A percentile compares a stretch with the other conserved stretches of the same genome.
These are phyloP conservation scores for Deilephila porcellus DNA, from an alignment of 2,888 invertebrate species.

Conservation along the genomic window DNA sequence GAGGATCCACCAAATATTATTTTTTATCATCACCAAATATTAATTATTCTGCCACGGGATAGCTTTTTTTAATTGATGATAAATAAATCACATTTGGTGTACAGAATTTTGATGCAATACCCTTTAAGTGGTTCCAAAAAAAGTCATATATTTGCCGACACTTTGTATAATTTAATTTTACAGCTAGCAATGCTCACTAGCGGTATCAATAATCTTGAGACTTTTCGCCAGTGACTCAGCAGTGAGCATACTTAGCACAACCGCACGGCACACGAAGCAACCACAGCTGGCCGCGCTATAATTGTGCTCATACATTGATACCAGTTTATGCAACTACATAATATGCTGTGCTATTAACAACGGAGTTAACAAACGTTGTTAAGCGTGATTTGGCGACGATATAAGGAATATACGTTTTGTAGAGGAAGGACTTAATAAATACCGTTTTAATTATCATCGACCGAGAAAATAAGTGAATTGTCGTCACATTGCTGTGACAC, in stretches of 20 bases:
- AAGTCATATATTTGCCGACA: too few species aligned
- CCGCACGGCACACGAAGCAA: conserved; percentile 7
- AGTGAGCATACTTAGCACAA: not conserved
- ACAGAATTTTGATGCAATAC: too few species aligned
- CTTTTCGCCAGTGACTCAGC: not conserved
- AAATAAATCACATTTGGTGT: too few species aligned
- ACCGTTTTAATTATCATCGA: too few species aligned
- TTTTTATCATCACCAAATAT: too few species aligned
- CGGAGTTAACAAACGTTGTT: not conserved
- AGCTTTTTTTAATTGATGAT: too few species aligned
- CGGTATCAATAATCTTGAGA: not conserved
- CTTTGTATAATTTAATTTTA: not conserved
- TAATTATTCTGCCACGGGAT: too few species aligned
- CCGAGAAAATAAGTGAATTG: too few species aligned
- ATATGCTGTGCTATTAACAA: conserved; percentile 20
- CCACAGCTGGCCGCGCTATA: not conserved
- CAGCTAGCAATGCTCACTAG: not conserved
- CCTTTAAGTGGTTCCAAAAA: too few species aligned
- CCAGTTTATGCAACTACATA: conserved; percentile 18
- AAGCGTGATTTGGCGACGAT: not conserved
- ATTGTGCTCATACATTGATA: conserved; percentile 19
- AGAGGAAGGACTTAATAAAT: not conserved
- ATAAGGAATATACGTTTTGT: too few species aligned
- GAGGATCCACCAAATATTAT: too few species aligned
- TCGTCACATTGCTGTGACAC: too few species aligned